A percentile compares a stretch with the other conserved stretches of the same genome.
Conservation (phyloP, 2,797 vertebrate genomes). For the Bovichtus diacanthus region DNA sequence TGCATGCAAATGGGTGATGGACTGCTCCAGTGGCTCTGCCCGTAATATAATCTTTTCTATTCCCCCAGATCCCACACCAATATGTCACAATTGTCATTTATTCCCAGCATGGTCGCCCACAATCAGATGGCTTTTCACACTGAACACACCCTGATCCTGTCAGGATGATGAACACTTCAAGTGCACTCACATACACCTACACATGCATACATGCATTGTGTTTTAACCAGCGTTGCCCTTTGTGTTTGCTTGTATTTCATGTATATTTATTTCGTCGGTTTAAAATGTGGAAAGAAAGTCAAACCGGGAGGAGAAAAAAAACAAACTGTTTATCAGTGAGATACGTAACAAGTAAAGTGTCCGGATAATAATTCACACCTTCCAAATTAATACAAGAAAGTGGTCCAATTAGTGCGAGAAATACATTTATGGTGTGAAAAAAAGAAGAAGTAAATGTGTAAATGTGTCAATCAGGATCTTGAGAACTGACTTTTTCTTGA, state of each 20-base stretch:
- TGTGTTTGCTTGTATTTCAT: slow-evolving; percentile 25
- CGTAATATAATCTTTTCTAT: slow-evolving; percentile 82
- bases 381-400: slow-evolving; percentile 15
- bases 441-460: slow-evolving; percentile 26
- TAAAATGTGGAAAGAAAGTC: slow-evolving; percentile 14
- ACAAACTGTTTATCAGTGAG: background rate
- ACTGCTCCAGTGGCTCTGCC: slow-evolving; percentile 74
- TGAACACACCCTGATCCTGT: slow-evolving; percentile 65
- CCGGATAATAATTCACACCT: slow-evolving; percentile 31
- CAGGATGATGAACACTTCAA: slow-evolving; percentile 72
- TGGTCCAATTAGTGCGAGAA: slow-evolving; percentile 35
- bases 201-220: slow-evolving; percentile 39
- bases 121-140: slow-evolving; percentile 74
- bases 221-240: slow-evolving; percentile 40
- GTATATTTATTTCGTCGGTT: slow-evolving; percentile 33
- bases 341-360: slow-evolving; percentile 18
- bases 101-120: slow-evolving; percentile 77
- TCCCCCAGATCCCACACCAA: slow-evolving; percentile 83
- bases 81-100: slow-evolving; percentile 85
- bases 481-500: slow-evolving; percentile 7
- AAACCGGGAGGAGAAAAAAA: background rate
- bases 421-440: slow-evolving; percentile 25
- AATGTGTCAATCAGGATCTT: slow-evolving; percentile 40
- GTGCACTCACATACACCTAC: slow-evolving; percentile 30
- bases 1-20: slow-evolving; percentile 75